Evolutionary conservation across 1,140 invertebrate species (phyloP), one percentile per base, ranked within the genome.

Genomic region (Drosophila pandora): DNA sequence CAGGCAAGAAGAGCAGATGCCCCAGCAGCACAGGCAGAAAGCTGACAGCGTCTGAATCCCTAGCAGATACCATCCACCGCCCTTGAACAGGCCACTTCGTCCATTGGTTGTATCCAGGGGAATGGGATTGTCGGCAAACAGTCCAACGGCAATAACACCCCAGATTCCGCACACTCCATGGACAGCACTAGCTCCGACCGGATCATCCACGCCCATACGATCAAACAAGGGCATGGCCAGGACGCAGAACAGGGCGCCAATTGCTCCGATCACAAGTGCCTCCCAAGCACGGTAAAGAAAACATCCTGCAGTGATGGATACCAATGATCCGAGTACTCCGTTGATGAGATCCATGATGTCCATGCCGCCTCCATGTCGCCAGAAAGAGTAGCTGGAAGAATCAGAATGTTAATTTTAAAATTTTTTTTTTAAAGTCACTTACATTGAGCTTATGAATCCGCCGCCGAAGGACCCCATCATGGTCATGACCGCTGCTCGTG

Each of bases 251-350:
- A 95, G 90, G 0, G 94, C 96, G 0, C 97, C 97, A 8, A 98
- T 93, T 21, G 94, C 92, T 1, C 97, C 97, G 39, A 98, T 95
- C 0, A 98, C 47, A 3, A 98, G 90, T 0, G 97, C 94, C 92
- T 98, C 97, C 96, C 96, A 97, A 0, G 96, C 94, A 50, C 94
- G 94, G 89, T 96, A 97, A 1, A 98, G 92, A 79, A 97, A 98
- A 85, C 97, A 98, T 0, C 97, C 96, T 30, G 96, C 97, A 94
- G 97, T 98, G n/a, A 98, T 94, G 1, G 96, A 94, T 1, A 98
- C 97, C 2, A 98, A 92, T 1, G 97, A 94, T 7, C 97, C 97
- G 1, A 99, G 92, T 10, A 98, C 94, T 8, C 97, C 96, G 92
- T 98, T 98, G 21, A 98, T 97, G 1, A 98, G 93, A 81, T 96